Percentiles rank a stretch among this genome's conserved stretches.
Conservation (phyloP, 2,797 vertebrate species). For the Chloroceryle inda region DNA sequence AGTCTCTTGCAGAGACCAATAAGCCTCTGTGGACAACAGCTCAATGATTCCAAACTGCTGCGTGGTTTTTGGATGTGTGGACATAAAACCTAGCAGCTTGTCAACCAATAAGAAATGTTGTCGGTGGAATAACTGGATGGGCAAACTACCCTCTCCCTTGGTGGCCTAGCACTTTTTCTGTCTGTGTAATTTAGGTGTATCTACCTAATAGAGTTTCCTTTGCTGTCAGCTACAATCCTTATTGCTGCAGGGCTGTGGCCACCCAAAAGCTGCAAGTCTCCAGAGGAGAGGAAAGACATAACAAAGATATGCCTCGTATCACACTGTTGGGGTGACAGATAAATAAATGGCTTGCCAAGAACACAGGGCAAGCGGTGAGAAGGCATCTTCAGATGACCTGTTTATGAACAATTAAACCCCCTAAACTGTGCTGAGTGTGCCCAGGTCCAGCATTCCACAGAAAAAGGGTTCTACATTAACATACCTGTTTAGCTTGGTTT, state of each 20-base stretch:
- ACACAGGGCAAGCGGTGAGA: background rate
- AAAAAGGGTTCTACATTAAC: background rate
- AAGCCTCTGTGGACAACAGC: background rate
- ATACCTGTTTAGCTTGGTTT: slow-evolving; percentile 90
- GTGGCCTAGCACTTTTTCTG: background rate
- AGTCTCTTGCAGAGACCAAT: background rate
- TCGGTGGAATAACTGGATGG: background rate
- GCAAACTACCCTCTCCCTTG: background rate
- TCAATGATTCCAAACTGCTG: background rate
- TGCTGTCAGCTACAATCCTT: background rate
- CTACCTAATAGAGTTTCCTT: background rate
- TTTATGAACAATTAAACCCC: background rate
- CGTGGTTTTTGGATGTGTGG: background rate
- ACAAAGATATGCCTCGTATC: background rate
- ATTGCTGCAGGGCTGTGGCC: background rate
- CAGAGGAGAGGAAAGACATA: background rate
- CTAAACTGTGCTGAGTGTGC: background rate
- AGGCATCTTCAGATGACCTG: background rate
- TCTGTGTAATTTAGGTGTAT: background rate
- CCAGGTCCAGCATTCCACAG: background rate
- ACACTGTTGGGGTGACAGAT: background rate
- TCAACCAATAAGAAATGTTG: background rate
- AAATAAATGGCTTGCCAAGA: background rate
- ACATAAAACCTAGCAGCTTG: background rate
- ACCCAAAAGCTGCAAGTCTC: background rate